Base-by-base conservation (phyloP, 2,797 vertebrate genomes). In the Parotocinclus haroldoi region DNA sequence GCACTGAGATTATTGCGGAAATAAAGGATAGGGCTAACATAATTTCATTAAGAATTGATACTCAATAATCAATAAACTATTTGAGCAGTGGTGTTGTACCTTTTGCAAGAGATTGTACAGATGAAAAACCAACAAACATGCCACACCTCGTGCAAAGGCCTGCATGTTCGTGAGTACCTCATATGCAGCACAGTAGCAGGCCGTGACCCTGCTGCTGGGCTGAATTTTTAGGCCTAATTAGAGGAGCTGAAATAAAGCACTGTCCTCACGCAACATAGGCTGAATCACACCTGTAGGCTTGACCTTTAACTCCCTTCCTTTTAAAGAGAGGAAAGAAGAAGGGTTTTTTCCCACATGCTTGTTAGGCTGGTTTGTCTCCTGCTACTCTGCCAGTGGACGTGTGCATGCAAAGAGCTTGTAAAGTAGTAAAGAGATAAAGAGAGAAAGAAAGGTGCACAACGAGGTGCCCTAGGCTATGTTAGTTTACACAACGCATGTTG, bases 331-430 rank as follows among this genome's bases (percentile, higher is more conserved):
- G 27, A 53, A 54, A 27, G 27, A 27, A 27, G 27, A 27, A 27
- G 50, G 61, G 14, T n/a, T 7, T 18, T 48, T 60, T 40, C 10
- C 10, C 27, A 46, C 19, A 56, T 76, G 89, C 88, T 71, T 27
- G 87, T 81, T 81, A 9, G 76, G 84, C 89, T 71, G 77, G 89
- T 92, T 89, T 80, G 78, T 75, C 61, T 67, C 72, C 79, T 73
- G 73, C 73, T 73, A 12, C 42, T 40, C 51, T 11, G 66, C 79
- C 72, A 48, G 16, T 66, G 62, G 46, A 51, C 67, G 75, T 85
- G 88, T 86, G 87, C 74, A 89, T 80, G 76, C 27, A 27, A 27
- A 27, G 27, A 78, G 76, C 84, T 85, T 87, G 84, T 88, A 87
- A 81, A 86, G 89, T 27, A 9, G n/a, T 50, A 50, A 14, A 14